Percentiles rank a stretch among this genome's conserved stretches.
These are phyloP conservation scores for Drosophila lacertosa DNA, from an alignment of 1,140 invertebrate genomes.

Conservation along the genomic window DNA sequence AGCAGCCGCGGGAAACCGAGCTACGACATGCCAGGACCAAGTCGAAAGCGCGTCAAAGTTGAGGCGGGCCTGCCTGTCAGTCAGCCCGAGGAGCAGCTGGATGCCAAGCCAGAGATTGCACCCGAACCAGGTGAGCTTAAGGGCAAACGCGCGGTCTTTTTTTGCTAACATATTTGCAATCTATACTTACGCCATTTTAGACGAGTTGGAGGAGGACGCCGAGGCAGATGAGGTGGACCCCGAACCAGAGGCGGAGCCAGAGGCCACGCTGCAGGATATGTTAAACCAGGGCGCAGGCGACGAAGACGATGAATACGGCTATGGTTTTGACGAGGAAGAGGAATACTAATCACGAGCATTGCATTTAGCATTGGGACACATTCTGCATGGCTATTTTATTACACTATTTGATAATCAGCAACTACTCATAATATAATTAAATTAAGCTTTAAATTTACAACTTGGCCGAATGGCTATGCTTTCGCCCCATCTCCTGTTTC, in stretches of 20 bases:
- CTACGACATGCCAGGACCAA: slow-evolving; percentile 67
- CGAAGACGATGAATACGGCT: slow-evolving; percentile 78
- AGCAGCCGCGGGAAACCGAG: slow-evolving; percentile 51
- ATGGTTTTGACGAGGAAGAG: slow-evolving; percentile 81
- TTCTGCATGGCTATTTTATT: slow-evolving; percentile 10
- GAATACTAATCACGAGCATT: slow-evolving; percentile 51
- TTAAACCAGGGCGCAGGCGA: slow-evolving; percentile 73
- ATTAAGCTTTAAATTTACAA: slow-evolving; percentile 42
- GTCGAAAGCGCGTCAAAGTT: slow-evolving; percentile 64
- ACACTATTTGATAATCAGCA: slow-evolving; percentile 33
- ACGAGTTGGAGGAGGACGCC: slow-evolving; percentile 16
- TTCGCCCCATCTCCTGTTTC: background rate
- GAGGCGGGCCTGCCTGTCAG: slow-evolving; percentile 68
- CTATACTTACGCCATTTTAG: slow-evolving; percentile 8
- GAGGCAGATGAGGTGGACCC: slow-evolving; percentile 64
- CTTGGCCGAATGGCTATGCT: background rate
- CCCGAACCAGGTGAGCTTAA: slow-evolving; percentile 46
- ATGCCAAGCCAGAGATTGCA: slow-evolving; percentile 40
- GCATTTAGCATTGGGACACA: slow-evolving; percentile 19
- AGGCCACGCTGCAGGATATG: slow-evolving; percentile 81
- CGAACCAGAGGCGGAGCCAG: slow-evolving; percentile 69
- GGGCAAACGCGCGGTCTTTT: background rate
- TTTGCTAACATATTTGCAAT: background rate
- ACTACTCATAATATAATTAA: slow-evolving; percentile 61
- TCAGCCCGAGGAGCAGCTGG: slow-evolving; percentile 19